Evolutionary conservation across 2,113 vertebrate genomes (phyloP), one percentile per base, ranked within the genome.

Genomic region (Brienomyrus longianalis): DNA sequence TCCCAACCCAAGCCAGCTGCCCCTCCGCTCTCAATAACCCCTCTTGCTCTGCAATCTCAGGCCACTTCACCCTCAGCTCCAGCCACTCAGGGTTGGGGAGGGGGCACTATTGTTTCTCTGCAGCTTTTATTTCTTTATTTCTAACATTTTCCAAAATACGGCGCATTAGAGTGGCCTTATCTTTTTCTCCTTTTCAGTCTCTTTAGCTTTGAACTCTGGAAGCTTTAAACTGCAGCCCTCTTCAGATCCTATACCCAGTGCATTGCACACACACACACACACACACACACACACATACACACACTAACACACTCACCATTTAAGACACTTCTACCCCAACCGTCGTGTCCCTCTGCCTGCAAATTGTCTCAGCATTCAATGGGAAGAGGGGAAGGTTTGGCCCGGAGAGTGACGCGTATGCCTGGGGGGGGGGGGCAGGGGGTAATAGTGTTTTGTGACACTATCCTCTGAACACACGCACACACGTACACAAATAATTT

Each of bases 1-100:
- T 51, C 66, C 80, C 54, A 47, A 15, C 19, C 84, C 8, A 83
- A 94, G 95, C 94, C 95, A 95, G 93, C 94, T 95, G 92, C 93
- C 93, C 92, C 93, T 96, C 93, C 92, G 95, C 95, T 95, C 92
- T 93, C 91, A 92, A 93, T 94, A 94, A 93, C 94, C 95, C 93
- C 94, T 94, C 94, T 94, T 93, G 93, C 94, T 93, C 94, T 90
- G 94, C 95, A 96, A 96, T 96, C 96, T 95, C 92, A 91, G 93
- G 91, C 94, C 96, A 95, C 95, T 96, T 96, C 95, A 96, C 93
- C 93, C 62, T 89, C 83, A 90, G 93, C 94, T 93, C 93, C 94
- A 92, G 93, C 94, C 94, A 92, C 94, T 93, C 91, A 70, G 91
- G 62, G n/a, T 31, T 27, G 90, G 90, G 90, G 91, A n/a, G 48